Evolutionary conservation across 2,888 invertebrate genomes (phyloP).

Genomic region (Sinopyrophorus schimmeli): DNA sequence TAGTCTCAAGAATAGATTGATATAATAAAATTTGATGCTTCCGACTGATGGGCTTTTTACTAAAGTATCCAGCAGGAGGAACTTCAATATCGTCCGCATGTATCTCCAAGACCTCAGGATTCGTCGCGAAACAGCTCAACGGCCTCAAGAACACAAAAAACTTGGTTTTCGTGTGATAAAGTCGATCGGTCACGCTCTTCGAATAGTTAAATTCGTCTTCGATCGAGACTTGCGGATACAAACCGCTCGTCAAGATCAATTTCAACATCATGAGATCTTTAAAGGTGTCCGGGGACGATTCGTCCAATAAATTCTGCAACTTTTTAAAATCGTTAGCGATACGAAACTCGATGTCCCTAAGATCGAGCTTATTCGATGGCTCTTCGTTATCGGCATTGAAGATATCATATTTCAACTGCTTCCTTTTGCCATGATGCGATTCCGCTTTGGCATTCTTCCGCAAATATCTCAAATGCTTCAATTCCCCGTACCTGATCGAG

Average conservation of each 20-base stretch:
- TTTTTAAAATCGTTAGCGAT: constrained; percentile 68
- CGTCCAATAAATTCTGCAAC: constrained; percentile 62
- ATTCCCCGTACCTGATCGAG: constrained; percentile 82
- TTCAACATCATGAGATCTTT: constrained; percentile 73
- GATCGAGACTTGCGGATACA: constrained; percentile 95
- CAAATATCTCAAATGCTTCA: constrained; percentile 82
- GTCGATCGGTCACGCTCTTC: constrained; percentile 77
- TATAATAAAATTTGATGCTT: constrained; percentile 88
- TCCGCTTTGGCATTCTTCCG: constrained; percentile 54
- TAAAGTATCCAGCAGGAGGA: constrained; percentile 66
- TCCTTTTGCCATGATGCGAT: constrained; percentile 70
- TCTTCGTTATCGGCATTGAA: constrained; percentile 66
- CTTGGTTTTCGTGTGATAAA: constrained; percentile 86
- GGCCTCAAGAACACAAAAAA: constrained; percentile 91
- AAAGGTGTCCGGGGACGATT: constrained; percentile 66
- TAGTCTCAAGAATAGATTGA: constrained; percentile 79
- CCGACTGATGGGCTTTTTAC: constrained; percentile 72
- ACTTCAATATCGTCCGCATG: constrained; percentile 74
- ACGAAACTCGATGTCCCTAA: constrained; percentile 65
- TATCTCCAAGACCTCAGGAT: constrained; percentile 77
- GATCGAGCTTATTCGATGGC: constrained; percentile 51
- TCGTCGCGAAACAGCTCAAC: constrained; percentile 82
- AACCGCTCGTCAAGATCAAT: constrained; percentile 84
- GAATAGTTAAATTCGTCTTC: constrained; percentile 92
- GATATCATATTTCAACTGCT: constrained; percentile 71